Base-by-base conservation (phyloP, 2,797 vertebrate species). In the Silurus lanzhouensis region DNA sequence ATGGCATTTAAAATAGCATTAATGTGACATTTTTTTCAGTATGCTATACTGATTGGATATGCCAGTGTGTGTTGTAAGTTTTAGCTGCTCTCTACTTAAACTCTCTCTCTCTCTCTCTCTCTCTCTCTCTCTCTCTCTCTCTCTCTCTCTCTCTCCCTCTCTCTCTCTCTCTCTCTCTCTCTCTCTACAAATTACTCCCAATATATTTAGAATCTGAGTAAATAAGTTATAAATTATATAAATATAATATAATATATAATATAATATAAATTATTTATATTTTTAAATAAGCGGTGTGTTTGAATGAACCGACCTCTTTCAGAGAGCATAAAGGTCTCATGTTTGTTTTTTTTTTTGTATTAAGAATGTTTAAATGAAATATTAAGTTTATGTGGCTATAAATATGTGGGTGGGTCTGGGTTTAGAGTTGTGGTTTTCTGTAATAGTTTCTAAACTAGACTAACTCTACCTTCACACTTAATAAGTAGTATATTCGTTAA, bases 401-500 rank as follows among this genome's bases (percentile, higher is more conserved):
- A 70, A 82, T 71, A 52, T 63, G 38, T 75, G 72, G 38, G 20
- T 60, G 38, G 15, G 74, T 63, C 57, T 20, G 60, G 77, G 38
- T 3, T 7, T 83, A 68, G 3, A 20, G 55, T 67, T 75, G 46
- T 76, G 66, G 46, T 76, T 22, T 57, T 57, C 14, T 38, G 38
- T 38, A 38, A 38, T 38, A 38, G 38, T 57, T 68, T 70, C 71
- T 63, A 67, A 14, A 80, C 22, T 75, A 58, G n/a, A 38, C 38
- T 46, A 71, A 70, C 82, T 84, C 68, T 52, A 58, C 80, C 80
- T 87, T 80, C 61, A 80, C 14, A 52, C 80, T 83, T 20, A 66
- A 81, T 83, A 68, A 83, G 25, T 70, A 82, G 60, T 71, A 61
- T 46, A 78, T 52, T 22, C 19, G 14, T 68, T 48, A 55, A 13